Evolutionary conservation across 2,888 invertebrate species (phyloP).

Genomic region (Drosophila recens): DNA sequence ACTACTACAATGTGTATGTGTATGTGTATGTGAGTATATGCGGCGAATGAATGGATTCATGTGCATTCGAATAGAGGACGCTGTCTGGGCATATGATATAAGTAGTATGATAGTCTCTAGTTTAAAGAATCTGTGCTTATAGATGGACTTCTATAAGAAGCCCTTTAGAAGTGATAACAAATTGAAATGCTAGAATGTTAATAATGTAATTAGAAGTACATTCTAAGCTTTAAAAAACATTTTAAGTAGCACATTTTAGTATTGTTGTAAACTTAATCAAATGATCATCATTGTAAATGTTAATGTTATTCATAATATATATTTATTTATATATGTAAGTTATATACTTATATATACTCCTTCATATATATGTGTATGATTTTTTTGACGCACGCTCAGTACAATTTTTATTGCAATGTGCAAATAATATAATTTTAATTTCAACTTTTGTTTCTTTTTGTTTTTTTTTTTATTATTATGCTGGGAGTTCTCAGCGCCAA

Average conservation of each 20-base stretch:
- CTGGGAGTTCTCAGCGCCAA: conserved; percentile 53
- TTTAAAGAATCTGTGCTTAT: conserved; percentile 32
- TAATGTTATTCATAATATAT: conserved; percentile 50
- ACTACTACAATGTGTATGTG: conserved; percentile 45
- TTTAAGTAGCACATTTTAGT: conserved; percentile 52
- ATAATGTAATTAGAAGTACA: conserved; percentile 39
- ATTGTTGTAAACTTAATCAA: conserved; percentile 55
- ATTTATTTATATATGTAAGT: conserved; percentile 21
- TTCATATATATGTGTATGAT: conserved; percentile 30
- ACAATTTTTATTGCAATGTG: conserved; percentile 53
- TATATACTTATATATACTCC: conserved; percentile 12
- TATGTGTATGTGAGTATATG: conserved; percentile 17
- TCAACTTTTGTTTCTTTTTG: conserved; percentile 22
- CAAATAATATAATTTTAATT: conserved; percentile 27
- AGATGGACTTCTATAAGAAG: conserved; percentile 44
- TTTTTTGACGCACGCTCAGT: conserved; percentile 72
- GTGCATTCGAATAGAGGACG: conserved; percentile 30
- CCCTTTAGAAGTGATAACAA: conserved; percentile 53
- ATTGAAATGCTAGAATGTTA: conserved; percentile 48
- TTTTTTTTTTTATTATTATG: conserved; percentile 23
- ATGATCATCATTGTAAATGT: conserved; percentile 58
- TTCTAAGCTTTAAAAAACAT: conserved; percentile 63
- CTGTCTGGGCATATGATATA: conserved; percentile 7
- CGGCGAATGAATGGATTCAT: conserved; percentile 28
- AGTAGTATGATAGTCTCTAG: conserved; percentile 15